Evolutionary conservation across 2,888 invertebrate species (phyloP), one percentile per base, ranked within the genome.

Genomic region (Mythimna vitellina): DNA sequence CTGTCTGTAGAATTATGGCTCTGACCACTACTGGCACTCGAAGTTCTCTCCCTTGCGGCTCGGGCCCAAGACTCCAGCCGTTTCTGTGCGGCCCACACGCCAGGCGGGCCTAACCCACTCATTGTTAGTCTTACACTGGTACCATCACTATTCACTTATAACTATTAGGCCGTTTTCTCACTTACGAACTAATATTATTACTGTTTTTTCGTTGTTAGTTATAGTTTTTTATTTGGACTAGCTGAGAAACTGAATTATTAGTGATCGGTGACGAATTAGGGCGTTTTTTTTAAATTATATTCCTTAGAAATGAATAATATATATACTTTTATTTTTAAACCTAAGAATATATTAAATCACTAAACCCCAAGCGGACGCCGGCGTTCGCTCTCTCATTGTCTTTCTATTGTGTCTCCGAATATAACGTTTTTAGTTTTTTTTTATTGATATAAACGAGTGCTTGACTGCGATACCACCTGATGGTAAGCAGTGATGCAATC

Each of bases 51-150:
- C 88, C 97, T 97, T 61, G 98, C 98, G 64, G 98, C 97, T 70
- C 97, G 95, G 3, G 98, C 98, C 98, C 98, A 98, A 12, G 97
- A 97, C 91, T 98, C 98, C 60, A 98, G 96, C 80, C 98, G 94
- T 91, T 98, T 98, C 92, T 98, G 98, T 38, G 98, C 97, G 78
- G 97, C 97, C 98, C 98, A 98, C 86, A 97, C 97, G 76, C 97
- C 97, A 22, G 98, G 97, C 72, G 98, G 98, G 85, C 97, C 97
- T 87, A 98, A 94, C 72, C 97, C 97, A 92, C 97, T 97, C 97
- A 97, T 97, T 74, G 82, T 91, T 57, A 35, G 78, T 58, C 54
- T 63, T 76, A 84, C 70, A 86, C 77, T 83, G 70, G 69, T 84
- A 76, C 80, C 89, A 89, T 88, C 87, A 90, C 89, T 88, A 51